Percentiles rank a stretch among this genome's conserved stretches.
These are phyloP conservation scores for Glyphotaelius pellucidus DNA, from an alignment of 2,888 invertebrate genomes.

Conservation along the genomic window DNA sequence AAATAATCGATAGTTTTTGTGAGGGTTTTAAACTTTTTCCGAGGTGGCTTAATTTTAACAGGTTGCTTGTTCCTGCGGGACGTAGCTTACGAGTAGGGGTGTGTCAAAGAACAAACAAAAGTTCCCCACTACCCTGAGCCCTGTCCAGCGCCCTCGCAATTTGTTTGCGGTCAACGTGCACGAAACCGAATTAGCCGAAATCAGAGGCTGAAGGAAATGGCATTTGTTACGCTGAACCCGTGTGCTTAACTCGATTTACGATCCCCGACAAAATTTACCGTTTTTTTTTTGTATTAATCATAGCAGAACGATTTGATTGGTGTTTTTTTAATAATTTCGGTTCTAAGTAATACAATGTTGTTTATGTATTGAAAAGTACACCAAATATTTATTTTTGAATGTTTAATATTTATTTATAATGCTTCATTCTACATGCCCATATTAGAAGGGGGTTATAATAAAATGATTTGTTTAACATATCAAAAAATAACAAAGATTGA, in stretches of 20 bases:
- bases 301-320: not conserved
- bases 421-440: no score
- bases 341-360: not conserved
- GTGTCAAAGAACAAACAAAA: constrained; percentile 57
- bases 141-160: constrained; percentile 47
- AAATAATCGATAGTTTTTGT: not conserved
- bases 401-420: no score
- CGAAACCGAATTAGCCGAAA: constrained; percentile 64
- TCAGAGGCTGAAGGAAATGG: constrained; percentile 64
- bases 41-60: not conserved
- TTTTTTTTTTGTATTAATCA: not conserved
- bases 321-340: not conserved
- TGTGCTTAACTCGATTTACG: constrained; percentile 63
- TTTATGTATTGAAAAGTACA: not conserved
- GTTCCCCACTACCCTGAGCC: constrained; percentile 38
- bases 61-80: not conserved
- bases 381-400: no score
- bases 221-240: constrained; percentile 62
- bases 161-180: constrained; percentile 64
- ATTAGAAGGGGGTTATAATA: not conserved
- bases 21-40: not conserved
- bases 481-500: no score
- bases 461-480: no score
- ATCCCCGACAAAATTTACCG: not conserved
- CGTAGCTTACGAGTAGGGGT: not conserved